These are phyloP conservation scores for Telmatochromis sp. DNA, from an alignment of 2,113 vertebrate genomes.

Conservation along the genomic window DNA sequence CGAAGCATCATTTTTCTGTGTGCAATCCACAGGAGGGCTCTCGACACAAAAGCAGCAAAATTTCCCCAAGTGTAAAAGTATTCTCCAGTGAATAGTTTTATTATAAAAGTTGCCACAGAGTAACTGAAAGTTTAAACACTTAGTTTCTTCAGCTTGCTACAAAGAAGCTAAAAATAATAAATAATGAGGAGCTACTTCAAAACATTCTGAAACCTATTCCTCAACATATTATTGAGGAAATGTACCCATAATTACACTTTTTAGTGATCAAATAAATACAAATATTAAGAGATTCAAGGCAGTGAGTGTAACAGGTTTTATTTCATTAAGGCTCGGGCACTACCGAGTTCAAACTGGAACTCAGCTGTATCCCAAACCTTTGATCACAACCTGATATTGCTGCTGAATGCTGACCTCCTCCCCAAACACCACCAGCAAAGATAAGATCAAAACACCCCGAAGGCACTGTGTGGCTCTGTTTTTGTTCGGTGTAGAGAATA, in stretches of 20 bases:
- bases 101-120: background rate
- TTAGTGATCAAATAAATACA: background rate
- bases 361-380: background rate
- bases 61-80: background rate
- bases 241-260: background rate
- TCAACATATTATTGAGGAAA: background rate
- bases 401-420: conserved; percentile 1
- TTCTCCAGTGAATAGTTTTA: background rate
- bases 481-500: background rate
- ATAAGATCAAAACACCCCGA: background rate
- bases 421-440: background rate
- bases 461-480: background rate
- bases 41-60: background rate
- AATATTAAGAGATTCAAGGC: background rate
- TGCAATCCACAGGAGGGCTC: background rate
- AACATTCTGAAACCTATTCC: background rate
- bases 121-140: background rate
- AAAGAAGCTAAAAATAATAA: background rate
- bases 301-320: background rate
- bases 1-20: background rate
- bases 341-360: background rate
- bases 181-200: background rate
- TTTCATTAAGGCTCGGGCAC: background rate
- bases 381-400: background rate
- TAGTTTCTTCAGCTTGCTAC: background rate